Conservation (phyloP, 2,113 vertebrate genomes). For the Chionodraco myersi region DNA sequence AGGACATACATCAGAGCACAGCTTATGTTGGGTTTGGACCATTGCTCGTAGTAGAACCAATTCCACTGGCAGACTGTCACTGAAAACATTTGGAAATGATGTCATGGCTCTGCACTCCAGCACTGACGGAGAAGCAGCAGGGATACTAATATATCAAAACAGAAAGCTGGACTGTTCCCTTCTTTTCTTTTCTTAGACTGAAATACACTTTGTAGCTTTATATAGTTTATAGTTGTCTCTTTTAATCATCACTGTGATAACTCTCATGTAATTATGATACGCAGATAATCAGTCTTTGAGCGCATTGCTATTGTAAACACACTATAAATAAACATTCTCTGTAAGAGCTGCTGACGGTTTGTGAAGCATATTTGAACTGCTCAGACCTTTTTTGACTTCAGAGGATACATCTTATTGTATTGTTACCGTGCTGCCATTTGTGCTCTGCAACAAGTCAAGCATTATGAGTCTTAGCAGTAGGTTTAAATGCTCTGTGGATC, state of each 20-base stretch:
- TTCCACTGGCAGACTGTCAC: conserved; percentile 47
- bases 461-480: conserved; percentile 13
- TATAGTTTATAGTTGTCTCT: conserved; percentile 39
- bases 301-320: neutral
- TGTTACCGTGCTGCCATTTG: conserved; percentile 11
- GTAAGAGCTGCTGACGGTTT: conserved; percentile 16
- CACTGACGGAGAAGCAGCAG: conserved; percentile 53
- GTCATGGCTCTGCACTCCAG: conserved; percentile 53
- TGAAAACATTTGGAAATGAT: conserved; percentile 67
- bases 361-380: conserved; percentile 2
- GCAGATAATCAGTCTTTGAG: neutral
- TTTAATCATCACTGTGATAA: conserved; percentile 25
- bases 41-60: conserved; percentile 38
- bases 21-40: conserved; percentile 39
- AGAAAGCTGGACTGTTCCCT: conserved; percentile 24
- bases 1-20: conserved; percentile 54
- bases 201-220: neutral
- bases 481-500: conserved; percentile 33
- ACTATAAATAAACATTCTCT: neutral
- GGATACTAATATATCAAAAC: conserved; percentile 24
- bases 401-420: neutral
- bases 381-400: neutral
- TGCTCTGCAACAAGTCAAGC: conserved; percentile 5
- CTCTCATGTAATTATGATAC: neutral
- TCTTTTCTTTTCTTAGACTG: conserved; percentile 15